phyloP scores from a whole-genome alignment of 1,140 invertebrate genomes.

The Eupristina koningsbergeri region DNA sequence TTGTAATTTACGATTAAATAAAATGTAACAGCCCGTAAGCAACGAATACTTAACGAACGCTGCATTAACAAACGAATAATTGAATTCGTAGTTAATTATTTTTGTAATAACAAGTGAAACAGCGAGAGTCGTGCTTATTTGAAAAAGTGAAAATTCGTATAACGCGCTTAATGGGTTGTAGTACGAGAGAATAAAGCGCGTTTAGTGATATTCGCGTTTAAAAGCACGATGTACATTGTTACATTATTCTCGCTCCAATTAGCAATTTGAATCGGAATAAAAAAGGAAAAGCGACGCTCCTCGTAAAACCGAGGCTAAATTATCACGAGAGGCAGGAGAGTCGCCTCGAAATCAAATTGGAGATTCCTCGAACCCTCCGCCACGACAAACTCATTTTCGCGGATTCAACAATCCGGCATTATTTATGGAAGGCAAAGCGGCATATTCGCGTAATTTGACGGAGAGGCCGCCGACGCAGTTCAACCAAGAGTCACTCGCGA shows the following conservation, averaged over 20 bases:
- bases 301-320: background rate
- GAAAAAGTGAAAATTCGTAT: background rate
- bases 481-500: background rate
- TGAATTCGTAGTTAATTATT: no score
- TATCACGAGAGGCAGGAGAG: background rate
- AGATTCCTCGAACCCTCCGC: background rate
- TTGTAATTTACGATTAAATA: background rate
- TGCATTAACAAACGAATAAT: no score
- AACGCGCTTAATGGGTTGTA: no score
- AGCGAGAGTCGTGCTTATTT: background rate
- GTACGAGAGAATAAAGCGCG: no score
- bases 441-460: background rate
- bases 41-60: no score
- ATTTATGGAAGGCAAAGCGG: background rate
- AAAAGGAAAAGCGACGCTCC: background rate
- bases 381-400: background rate
- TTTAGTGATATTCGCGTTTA: no score
- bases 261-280: background rate
- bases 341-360: background rate
- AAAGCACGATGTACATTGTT: background rate
- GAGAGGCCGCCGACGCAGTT: background rate
- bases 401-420: background rate
- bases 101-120: background rate
- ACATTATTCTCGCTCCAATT: background rate
- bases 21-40: no score